A percentile compares a stretch with the other conserved stretches of the same genome.
Evolutionary conservation across 1,140 invertebrate genomes (phyloP).

Genomic region (Macrotrachela quadricornifera): DNA sequence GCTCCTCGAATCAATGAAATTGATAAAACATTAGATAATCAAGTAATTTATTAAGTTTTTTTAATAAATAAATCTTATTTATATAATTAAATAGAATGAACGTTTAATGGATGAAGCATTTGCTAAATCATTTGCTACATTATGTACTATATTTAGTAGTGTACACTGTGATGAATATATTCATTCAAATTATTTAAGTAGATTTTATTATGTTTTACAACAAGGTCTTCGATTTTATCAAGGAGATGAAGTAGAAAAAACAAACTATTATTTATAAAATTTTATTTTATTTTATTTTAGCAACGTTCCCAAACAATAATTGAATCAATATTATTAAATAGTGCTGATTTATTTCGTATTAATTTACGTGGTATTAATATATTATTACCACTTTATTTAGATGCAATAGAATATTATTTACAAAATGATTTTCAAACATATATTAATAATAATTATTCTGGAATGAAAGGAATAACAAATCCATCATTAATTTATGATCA

Average conservation of each 20-base stretch:
- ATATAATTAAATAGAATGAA: too few relatives aligned
- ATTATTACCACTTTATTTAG: conserved; percentile 62
- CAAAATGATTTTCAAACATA: too few relatives aligned
- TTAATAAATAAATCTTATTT: too few relatives aligned
- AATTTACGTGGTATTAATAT: conserved; percentile 79
- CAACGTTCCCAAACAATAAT: too few relatives aligned
- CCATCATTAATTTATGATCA: too few relatives aligned
- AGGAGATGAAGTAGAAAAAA: neutral
- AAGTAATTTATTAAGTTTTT: too few relatives aligned
- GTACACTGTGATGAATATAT: conserved; percentile 89
- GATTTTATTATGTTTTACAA: conserved; percentile 74
- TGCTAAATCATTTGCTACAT: conserved; percentile 75
- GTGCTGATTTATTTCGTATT: conserved; percentile 49
- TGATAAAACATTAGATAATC: too few relatives aligned
- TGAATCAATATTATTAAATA: conserved; percentile 16
- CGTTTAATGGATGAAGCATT: conserved; percentile 19
- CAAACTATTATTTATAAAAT: conserved; percentile 13
- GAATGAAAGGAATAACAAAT: too few relatives aligned
- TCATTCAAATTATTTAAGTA: conserved; percentile 68
- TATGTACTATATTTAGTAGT: conserved; percentile 82
- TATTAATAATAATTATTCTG: too few relatives aligned
- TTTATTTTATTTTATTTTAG: conserved; percentile 12
- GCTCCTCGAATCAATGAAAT: too few relatives aligned
- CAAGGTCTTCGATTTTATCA: conserved; percentile 50
- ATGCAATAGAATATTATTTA: conserved; percentile 47